A percentile compares a stretch with the other conserved stretches of the same genome.
These are phyloP conservation scores for Melinopterus prodromus DNA, from an alignment of 2,888 invertebrate genomes.

Conservation along the genomic window DNA sequence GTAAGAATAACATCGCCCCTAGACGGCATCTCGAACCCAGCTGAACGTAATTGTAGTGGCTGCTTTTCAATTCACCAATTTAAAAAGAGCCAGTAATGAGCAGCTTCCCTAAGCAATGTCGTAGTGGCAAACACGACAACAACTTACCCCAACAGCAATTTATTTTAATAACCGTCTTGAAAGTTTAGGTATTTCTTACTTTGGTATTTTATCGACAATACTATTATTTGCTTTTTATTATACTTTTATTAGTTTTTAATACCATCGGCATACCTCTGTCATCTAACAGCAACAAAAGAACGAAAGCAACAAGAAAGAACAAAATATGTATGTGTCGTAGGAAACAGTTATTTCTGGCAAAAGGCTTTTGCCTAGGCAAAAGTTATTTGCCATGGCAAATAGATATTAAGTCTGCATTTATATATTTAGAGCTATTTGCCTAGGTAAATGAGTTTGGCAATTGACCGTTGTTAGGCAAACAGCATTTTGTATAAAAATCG, in stretches of 20 bases:
- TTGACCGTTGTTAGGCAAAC: no score
- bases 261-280: neutral
- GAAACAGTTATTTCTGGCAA: no score
- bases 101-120: neutral
- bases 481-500: no score
- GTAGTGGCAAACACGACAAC: neutral
- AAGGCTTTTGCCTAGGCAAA: no score
- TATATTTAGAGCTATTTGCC: no score
- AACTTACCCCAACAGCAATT: neutral
- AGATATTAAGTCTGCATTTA: no score
- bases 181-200: neutral
- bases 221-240: neutral
- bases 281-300: no score
- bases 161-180: neutral
- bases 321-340: no score
- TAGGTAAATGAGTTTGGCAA: no score
- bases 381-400: no score
- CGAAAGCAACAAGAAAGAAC: no score
- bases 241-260: neutral
- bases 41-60: constrained; percentile 4
- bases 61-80: neutral
- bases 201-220: neutral
- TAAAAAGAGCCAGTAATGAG: neutral
- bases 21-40: neutral
- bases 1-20: constrained; percentile 4